phyloP scores from a whole-genome alignment of 2,797 vertebrate species.

The Crax fasciolata region DNA sequence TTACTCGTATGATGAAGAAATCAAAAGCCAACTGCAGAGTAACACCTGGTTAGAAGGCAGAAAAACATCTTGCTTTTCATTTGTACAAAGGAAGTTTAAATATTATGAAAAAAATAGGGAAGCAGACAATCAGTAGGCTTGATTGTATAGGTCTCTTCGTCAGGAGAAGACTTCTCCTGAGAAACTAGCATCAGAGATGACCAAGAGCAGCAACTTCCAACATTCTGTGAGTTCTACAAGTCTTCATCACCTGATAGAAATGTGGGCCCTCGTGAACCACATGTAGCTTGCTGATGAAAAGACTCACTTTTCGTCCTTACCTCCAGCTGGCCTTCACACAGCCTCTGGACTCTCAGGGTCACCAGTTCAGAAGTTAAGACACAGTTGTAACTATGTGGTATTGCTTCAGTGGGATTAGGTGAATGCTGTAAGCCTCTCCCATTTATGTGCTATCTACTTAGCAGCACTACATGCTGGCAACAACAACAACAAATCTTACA shows the following conservation, averaged over 20 bases:
- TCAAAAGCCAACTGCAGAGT: neutral
- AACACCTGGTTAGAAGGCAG: neutral
- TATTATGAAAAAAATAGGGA: fast-evolving
- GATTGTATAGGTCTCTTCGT: neutral
- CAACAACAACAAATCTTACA: neutral
- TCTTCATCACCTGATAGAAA: neutral
- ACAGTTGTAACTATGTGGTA: neutral
- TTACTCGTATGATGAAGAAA: neutral
- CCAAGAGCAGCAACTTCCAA: neutral
- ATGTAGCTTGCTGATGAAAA: neutral
- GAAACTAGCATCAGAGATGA: neutral
- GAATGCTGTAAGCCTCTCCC: neutral
- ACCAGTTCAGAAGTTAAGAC: neutral
- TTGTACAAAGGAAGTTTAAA: neutral
- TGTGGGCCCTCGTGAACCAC: neutral
- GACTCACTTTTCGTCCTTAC: neutral
- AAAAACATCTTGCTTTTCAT: neutral
- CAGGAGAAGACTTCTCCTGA: neutral
- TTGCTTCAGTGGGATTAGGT: neutral
- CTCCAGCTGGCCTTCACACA: neutral
- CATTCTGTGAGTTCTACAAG: neutral
- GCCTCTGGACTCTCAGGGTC: neutral
- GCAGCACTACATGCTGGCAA: neutral
- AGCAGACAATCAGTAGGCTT: neutral
- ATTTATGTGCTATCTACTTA: neutral